Evolutionary conservation across 1,140 invertebrate species (phyloP).

Genomic region (Pachyrhynchus sulphureomaculatus): DNA sequence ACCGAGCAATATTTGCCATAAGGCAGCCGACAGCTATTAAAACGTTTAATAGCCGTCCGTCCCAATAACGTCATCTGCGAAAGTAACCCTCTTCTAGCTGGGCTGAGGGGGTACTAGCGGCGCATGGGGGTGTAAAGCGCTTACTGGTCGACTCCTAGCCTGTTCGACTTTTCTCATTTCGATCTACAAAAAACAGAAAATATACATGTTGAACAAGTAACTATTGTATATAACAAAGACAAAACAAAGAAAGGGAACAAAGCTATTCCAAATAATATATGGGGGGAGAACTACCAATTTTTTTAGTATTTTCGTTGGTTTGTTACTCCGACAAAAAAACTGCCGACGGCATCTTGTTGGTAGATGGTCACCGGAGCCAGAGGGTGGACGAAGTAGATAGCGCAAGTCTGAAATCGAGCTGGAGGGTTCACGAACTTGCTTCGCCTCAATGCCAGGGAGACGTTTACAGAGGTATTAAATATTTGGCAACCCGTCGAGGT

Average conservation of each 20-base stretch:
- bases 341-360: too few species aligned
- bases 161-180: conserved; percentile 41
- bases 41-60: conserved; percentile 35
- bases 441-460: too few species aligned
- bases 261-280: too few species aligned
- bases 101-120: conserved; percentile 53
- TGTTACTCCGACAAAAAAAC: too few species aligned
- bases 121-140: conserved; percentile 53
- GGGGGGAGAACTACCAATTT: too few species aligned
- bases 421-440: too few species aligned
- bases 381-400: too few species aligned
- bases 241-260: neutral
- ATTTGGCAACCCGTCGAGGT: too few species aligned
- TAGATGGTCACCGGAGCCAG: too few species aligned
- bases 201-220: neutral
- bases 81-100: conserved; percentile 53
- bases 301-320: too few species aligned
- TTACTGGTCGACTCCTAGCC: conserved; percentile 50
- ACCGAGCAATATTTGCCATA: conserved; percentile 9
- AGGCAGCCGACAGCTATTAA: neutral
- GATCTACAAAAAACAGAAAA: conserved; percentile 16
- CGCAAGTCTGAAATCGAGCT: too few species aligned
- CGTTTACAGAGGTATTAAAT: too few species aligned
- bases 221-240: neutral
- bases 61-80: conserved; percentile 49